Evolutionary conservation across 2,797 vertebrate genomes (phyloP), one percentile per base, ranked within the genome.

Genomic region (Mus spretus): DNA sequence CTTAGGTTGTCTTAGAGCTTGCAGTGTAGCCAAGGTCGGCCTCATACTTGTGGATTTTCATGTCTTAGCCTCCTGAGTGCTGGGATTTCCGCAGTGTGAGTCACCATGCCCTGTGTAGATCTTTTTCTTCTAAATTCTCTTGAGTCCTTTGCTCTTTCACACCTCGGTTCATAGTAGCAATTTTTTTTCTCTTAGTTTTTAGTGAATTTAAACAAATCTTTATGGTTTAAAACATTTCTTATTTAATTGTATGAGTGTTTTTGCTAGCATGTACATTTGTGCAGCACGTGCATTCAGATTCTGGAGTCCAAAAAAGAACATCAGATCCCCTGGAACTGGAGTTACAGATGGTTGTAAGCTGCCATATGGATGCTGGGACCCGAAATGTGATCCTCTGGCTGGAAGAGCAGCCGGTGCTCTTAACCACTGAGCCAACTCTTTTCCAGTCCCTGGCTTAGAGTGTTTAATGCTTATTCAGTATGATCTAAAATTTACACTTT

Each of bases 401-500:
- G 2, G 9, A 34, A 44, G 59, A 65, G 15, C 17, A 47, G 28
- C 40, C 59, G 31, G 40, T 28, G 81, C 11, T 83, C 57, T 19
- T 83, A 63, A 63, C 37, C 82, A 47, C 40, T 11, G 40, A 84
- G 59, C 26, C 15, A 12, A 19, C 26, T 31, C 59, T 84, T 34
- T n/a, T 9, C 26, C 26, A 47, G 40, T 4, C 26, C 24, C 53
- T 24, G 9, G 14, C 44, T 47, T 47, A 65, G 9, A 61, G 59
- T 40, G 91, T 72, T 80, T 90, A 89, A 40, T 92, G 20, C n/a
- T 90, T 92, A 72, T 59, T 11, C n/a, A 93, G 20, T 50, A 88
- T 93, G 31, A 82, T 90, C 3, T 83, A 72, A 95, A 95, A 15
- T 83, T 70, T 61, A 75, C 13, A 63, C 1, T 97, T 96, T 86